Evolutionary conservation across 2,888 invertebrate species (phyloP).

Genomic region (Nomada hirtipes): DNA sequence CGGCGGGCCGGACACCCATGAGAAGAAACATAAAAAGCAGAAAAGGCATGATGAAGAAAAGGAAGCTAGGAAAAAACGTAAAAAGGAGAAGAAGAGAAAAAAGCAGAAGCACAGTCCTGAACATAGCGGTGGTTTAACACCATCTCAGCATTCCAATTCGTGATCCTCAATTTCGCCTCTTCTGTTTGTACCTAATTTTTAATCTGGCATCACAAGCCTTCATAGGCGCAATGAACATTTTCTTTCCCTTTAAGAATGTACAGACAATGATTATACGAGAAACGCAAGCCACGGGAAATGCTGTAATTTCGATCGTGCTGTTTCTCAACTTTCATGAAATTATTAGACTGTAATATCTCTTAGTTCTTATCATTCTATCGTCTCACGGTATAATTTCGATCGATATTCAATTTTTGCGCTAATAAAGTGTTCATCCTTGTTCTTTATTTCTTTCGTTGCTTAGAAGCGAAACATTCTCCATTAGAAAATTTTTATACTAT

Average conservation of each 20-base stretch:
- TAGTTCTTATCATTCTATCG: constrained; percentile 5
- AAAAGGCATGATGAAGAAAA: constrained; percentile 97
- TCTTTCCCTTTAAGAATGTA: constrained; percentile 20
- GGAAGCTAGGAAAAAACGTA: constrained; percentile 94
- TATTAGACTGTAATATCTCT: constrained; percentile 5
- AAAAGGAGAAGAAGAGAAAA: constrained; percentile 98
- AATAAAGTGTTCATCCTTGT: constrained; percentile 4
- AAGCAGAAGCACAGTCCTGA: constrained; percentile 97
- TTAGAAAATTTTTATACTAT: constrained; percentile 43
- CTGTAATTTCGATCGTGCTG: not conserved
- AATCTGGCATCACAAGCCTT: constrained; percentile 34
- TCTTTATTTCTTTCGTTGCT: constrained; percentile 15
- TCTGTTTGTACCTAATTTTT: constrained; percentile 62
- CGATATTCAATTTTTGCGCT: not conserved
- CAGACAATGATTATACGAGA: constrained; percentile 14
- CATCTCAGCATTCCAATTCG: constrained; percentile 86
- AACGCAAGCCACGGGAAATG: not conserved
- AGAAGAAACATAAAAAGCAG: constrained; percentile 98
- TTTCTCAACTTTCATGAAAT: constrained; percentile 6
- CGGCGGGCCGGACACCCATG: constrained; percentile 91
- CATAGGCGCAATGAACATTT: constrained; percentile 30
- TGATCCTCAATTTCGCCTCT: constrained; percentile 80
- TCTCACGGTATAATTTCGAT: constrained; percentile 1
- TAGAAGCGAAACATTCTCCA: constrained; percentile 3
- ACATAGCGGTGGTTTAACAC: constrained; percentile 89